These are phyloP conservation scores for Pipistrellus pipistrellus DNA, from an alignment of 2,797 vertebrate species.

Conservation along the genomic window DNA sequence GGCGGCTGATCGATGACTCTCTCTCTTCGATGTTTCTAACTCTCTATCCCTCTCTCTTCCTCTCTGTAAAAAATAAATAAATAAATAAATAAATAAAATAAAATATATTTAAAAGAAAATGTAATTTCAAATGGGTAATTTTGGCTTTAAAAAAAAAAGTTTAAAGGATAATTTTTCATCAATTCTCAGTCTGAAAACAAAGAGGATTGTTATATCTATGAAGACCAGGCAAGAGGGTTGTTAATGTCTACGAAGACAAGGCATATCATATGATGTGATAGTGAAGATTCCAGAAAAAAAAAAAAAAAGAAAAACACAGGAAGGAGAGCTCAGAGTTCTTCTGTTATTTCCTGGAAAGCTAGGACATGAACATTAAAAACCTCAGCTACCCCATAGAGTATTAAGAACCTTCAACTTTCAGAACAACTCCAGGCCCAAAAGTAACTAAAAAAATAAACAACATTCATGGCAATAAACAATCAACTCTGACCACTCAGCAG, in stretches of 20 bases:
- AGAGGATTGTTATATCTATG: not conserved
- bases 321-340: not conserved
- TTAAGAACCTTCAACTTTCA: constrained; percentile 44
- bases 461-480: not conserved
- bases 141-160: not conserved
- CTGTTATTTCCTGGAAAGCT: not conserved
- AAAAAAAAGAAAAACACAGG: not conserved
- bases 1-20: no score
- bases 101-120: no score
- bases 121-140: no score
- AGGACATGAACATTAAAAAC: constrained; percentile 28
- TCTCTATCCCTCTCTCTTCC: no score
- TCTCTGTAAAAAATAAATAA: no score
- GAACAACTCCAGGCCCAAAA: constrained; percentile 22
- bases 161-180: not conserved
- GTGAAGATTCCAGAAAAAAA: not conserved
- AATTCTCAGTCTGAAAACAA: constrained; percentile 20
- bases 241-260: not conserved
- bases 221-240: not conserved
- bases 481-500: not conserved
- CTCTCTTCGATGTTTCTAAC: no score
- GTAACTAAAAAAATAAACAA: constrained; percentile 22
- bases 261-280: not conserved
- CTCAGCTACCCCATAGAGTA: not conserved
- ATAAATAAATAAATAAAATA: no score